Evolutionary conservation across 2,113 vertebrate species (phyloP), one percentile per base, ranked within the genome.

Genomic region (Pollimyrus isidori): DNA sequence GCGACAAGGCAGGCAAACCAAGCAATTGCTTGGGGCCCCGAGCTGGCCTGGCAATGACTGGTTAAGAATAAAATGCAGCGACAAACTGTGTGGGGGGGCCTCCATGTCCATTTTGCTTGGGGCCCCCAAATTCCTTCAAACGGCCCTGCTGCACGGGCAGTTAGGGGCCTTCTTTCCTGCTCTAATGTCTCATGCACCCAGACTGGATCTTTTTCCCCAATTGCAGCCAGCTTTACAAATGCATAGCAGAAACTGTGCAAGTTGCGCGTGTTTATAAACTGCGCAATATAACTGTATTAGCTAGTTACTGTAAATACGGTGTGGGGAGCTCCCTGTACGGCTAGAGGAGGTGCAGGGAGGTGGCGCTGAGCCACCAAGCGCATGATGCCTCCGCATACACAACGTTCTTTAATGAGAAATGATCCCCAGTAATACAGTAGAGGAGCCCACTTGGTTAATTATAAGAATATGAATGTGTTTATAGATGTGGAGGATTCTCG

Each of bases 381-480:
- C 73, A 62, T 58, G 35, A 23, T 42, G 39, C 5, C 76, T 45
- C 50, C 13, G 45, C 26, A 73, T 73, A 7, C 46, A 84, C 10
- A 84, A 58, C 49, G 88, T 85, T 83, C 48, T 49, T 46, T 83
- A 52, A 53, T 80, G 88, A 80, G 73, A 89, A 35, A 82, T 89
- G 88, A n/a, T 46, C 86, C 88, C 84, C 21, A 11, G 76, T 73
- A 84, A 84, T 56, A 46, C 45, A 39, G 88, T 35, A n/a, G 21
- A 53, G 65, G 7, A 6, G 11, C 46, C 5, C 17, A 13, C 48
- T 58, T 82, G 45, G 42, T 80, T 89, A 89, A 83, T 83, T 89
- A 83, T 21, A 53, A 42, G 39, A 89, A 58, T 62, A 89, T 85
- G 26, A 84, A 83, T 87, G 89, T 89, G 83, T 46, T 50, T 87